These are phyloP conservation scores for Chinchilla lanigera DNA, from an alignment of 2,113 vertebrate genomes.

Conservation along the genomic window DNA sequence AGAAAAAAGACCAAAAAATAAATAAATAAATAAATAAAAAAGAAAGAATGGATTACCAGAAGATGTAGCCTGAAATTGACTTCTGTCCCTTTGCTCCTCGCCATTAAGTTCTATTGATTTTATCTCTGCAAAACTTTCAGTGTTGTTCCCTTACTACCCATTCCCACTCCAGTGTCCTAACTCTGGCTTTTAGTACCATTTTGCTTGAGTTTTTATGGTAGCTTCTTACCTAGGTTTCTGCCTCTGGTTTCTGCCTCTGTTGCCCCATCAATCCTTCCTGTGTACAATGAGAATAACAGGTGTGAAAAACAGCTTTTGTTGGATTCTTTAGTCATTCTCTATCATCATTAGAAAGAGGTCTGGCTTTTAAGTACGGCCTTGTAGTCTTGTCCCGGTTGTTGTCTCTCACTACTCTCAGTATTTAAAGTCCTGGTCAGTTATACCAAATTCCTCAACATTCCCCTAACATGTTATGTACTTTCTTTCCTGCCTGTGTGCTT, in stretches of 20 bases:
- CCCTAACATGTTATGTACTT: fast-evolving
- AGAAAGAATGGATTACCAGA: neutral
- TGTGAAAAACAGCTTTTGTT: neutral
- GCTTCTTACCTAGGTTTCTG: too few species aligned
- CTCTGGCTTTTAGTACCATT: neutral
- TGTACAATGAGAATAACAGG: too few species aligned
- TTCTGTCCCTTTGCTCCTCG: neutral
- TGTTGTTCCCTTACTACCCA: neutral
- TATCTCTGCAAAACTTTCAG: neutral
- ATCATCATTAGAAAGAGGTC: neutral
- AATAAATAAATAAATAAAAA: too few species aligned
- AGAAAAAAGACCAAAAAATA: too few species aligned
- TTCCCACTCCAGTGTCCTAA: neutral
- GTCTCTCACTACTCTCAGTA: neutral
- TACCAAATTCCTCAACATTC: neutral
- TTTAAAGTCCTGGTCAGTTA: neutral
- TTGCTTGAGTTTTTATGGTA: neutral
- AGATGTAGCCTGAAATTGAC: fast-evolving
- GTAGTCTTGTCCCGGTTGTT: neutral
- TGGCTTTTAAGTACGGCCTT: neutral
- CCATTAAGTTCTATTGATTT: neutral
- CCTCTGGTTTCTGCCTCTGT: neutral
- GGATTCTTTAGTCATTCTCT: neutral
- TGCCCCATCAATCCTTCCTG: neutral
- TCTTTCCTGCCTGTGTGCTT: neutral